Evolutionary conservation across 2,113 vertebrate species (phyloP), one percentile per base, ranked within the genome.

Genomic region (Pimephales promelas): DNA sequence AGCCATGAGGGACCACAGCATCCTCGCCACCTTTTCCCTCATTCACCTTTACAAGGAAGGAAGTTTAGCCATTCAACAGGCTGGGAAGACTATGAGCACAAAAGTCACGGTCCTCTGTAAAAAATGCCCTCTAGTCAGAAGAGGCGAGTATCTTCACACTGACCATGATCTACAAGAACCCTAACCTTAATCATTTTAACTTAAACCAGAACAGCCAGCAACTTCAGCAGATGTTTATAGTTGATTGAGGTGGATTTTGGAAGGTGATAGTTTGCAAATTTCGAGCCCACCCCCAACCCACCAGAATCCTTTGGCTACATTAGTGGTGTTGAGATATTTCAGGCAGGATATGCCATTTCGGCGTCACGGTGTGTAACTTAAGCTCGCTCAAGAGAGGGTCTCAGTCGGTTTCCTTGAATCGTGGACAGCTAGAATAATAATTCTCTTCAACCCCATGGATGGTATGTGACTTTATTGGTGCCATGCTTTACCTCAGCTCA

Each of bases 11-110:
- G 93, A 93, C 52, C 92, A 92, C 68, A 96, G 94, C 24, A 73
- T 96, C 71, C 93, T 95, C 1, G 93, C 94, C 84, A 96, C 95
- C 0, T 26, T 97, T 88, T 93, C 95, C 0, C 94, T 96, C 88
- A 95, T 95, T 88, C 94, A 93, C 79, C 91, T 97, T 24, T 95
- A 96, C 24, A 96, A 96, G 82, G 95, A 96, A 78, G 95, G 96
- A 56, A 95, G 88, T 72, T 82, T 97, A 91, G 93, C 94, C 70
- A 94, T 97, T 71, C 95, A 96, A 34, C 96, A 96, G 88, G 95
- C 96, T 0, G 96, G 96, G 79, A 96, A 97, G 90, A 95, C 86
- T 59, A 95, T 96, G 95, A 97, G 96, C 28, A 90, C 93, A 88
- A 96, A 91, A 90, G 86, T 96, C 70, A 18, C 84, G 3, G 92